A percentile compares a stretch with the other conserved stretches of the same genome.
These are phyloP conservation scores for Sipha flava DNA, from an alignment of 1,140 invertebrate genomes.

Conservation along the genomic window DNA sequence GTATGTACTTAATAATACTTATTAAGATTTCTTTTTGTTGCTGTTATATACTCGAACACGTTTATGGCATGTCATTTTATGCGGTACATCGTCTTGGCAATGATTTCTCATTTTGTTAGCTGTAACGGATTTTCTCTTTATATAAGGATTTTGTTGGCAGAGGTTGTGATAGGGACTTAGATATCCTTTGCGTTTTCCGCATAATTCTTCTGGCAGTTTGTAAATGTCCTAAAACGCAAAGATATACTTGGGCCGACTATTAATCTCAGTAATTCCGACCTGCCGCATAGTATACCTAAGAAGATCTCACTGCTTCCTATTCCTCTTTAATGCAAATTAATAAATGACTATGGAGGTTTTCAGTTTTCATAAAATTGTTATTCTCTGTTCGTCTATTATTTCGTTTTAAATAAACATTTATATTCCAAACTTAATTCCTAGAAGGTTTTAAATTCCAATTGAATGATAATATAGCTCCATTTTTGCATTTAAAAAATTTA, in stretches of 20 bases:
- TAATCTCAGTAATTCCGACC: conserved; percentile 3
- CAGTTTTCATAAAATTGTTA: neutral
- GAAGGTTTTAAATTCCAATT: too few species aligned
- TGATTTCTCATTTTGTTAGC: conserved; percentile 10
- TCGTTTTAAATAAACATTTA: neutral
- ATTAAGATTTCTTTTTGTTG: neutral
- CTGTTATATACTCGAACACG: neutral
- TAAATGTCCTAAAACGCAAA: conserved; percentile 2
- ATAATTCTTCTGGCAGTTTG: conserved; percentile 9
- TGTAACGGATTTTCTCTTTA: conserved; percentile 6
- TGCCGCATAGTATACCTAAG: neutral
- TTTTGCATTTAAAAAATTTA: too few species aligned
- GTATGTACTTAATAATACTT: neutral
- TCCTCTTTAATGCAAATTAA: neutral
- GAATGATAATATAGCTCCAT: too few species aligned
- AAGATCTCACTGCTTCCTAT: neutral
- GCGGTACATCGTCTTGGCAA: conserved; percentile 3
- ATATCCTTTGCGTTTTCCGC: neutral
- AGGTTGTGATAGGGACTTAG: neutral
- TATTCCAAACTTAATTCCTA: neutral
- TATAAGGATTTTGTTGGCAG: conserved; percentile 9
- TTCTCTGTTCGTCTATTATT: neutral
- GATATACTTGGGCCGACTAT: neutral
- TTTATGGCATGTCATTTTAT: neutral
- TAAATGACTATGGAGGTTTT: neutral